Conservation (phyloP, 2,888 invertebrate species). For the Apeira syringaria region DNA sequence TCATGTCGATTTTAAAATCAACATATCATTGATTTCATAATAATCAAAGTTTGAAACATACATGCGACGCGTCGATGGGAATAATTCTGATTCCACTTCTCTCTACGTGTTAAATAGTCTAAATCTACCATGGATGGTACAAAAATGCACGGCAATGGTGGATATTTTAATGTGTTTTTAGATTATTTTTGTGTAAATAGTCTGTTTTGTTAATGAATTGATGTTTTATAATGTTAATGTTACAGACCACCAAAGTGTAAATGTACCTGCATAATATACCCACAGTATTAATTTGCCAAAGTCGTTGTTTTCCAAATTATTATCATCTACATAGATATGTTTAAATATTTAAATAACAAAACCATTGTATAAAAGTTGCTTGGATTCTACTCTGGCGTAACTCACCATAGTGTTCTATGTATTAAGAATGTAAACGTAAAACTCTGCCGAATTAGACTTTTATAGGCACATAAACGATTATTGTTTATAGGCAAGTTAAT, state of each 20-base stretch:
- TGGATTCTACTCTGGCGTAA: slow-evolving; percentile 43
- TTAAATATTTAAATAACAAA: slow-evolving; percentile 24
- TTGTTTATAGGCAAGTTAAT: slow-evolving; percentile 52
- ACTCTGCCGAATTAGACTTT: slow-evolving; percentile 78
- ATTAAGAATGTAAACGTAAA: slow-evolving; percentile 57
- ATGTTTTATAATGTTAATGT: slow-evolving; percentile 78
- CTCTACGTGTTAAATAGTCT: too few relatives aligned
- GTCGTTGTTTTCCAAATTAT: slow-evolving; percentile 22
- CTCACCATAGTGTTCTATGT: slow-evolving; percentile 75
- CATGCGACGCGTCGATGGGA: slow-evolving; percentile 2
- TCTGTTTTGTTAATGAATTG: slow-evolving; percentile 75
- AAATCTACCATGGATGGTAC: too few relatives aligned
- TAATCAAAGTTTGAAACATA: slow-evolving; percentile 24
- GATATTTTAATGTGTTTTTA: slow-evolving; percentile 68
- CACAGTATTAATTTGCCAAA: slow-evolving; percentile 29
- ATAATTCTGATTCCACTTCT: too few relatives aligned
- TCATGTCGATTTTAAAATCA: slow-evolving; percentile 48
- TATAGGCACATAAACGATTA: slow-evolving; percentile 57
- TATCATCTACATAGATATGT: slow-evolving; percentile 11
- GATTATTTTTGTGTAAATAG: slow-evolving; percentile 65
- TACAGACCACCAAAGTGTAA: slow-evolving; percentile 55
- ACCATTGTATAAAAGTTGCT: slow-evolving; percentile 26
- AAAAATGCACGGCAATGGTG: too few relatives aligned
- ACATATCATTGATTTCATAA: slow-evolving; percentile 66
- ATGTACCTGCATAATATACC: slow-evolving; percentile 24